Percentiles rank a stretch among this genome's conserved stretches.
phyloP scores from a whole-genome alignment of 2,113 vertebrate species.

The Ophthalmolycus amberensis region DNA sequence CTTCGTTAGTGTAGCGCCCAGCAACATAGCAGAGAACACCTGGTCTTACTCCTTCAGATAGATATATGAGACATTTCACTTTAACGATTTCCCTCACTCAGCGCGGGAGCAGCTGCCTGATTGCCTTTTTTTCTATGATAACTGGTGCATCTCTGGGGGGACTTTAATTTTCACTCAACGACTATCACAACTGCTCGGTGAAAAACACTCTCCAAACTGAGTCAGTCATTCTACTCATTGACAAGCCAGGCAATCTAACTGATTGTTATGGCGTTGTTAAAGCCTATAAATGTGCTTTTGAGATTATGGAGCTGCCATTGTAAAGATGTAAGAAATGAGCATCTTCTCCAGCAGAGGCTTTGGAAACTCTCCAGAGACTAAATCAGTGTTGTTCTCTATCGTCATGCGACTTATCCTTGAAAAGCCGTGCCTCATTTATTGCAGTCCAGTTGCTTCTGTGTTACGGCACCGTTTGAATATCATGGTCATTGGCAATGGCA shows the following conservation, averaged over 20 bases:
- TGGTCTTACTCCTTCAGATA: constrained; percentile 23
- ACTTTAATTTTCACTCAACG: constrained; percentile 46
- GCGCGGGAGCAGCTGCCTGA: constrained; percentile 43
- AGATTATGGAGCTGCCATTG: constrained; percentile 58
- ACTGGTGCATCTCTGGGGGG: constrained; percentile 35
- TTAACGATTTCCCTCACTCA: constrained; percentile 18
- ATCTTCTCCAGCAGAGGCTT: constrained; percentile 17
- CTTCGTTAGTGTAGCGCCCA: background rate
- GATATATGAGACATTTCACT: constrained; percentile 31
- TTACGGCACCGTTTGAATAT: constrained; percentile 22
- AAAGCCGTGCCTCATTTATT: constrained; percentile 42
- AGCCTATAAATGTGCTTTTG: constrained; percentile 59
- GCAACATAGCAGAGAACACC: background rate
- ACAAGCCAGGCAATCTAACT: constrained; percentile 45
- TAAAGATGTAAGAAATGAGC: constrained; percentile 56
- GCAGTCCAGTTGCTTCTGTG: constrained; percentile 38
- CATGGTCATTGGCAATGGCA: constrained; percentile 41
- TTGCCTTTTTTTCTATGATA: constrained; percentile 38
- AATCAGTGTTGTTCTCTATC: constrained; percentile 53
- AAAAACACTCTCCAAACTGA: constrained; percentile 41
- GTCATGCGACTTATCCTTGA: constrained; percentile 30
- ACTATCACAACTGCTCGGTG: constrained; percentile 46
- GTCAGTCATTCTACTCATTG: constrained; percentile 50
- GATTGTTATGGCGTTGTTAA: constrained; percentile 57
- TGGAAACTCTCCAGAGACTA: constrained; percentile 29